phyloP scores from a whole-genome alignment of 2,113 vertebrate genomes.

The Lanius collurio region DNA sequence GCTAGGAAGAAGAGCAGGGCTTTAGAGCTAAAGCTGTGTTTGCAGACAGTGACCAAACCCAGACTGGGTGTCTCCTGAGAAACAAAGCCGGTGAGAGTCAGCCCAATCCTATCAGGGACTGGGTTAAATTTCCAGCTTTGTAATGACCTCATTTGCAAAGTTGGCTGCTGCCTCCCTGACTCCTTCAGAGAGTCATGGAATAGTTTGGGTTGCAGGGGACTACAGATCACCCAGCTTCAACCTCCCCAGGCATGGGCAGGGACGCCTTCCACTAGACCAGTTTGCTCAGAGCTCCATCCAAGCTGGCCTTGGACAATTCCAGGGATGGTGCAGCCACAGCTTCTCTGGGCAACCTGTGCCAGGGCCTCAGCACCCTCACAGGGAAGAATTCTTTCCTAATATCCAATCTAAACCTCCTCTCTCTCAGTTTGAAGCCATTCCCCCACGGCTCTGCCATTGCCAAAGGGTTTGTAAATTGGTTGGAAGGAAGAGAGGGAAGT shows the following conservation, averaged over 20 bases:
- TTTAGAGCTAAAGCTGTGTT: background rate
- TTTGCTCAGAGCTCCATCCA: background rate
- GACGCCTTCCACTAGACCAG: background rate
- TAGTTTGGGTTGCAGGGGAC: background rate
- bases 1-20: background rate
- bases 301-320: fast-evolving
- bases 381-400: fast-evolving
- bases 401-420: background rate
- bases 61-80: background rate
- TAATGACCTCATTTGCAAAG: background rate
- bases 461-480: background rate
- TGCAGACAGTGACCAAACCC: background rate
- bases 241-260: background rate
- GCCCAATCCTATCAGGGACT: background rate
- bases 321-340: background rate
- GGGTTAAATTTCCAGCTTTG: background rate
- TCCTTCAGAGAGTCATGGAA: background rate
- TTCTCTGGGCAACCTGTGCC: background rate
- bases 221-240: fast-evolving
- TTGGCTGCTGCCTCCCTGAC: background rate
- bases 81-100: background rate
- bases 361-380: background rate
- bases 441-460: background rate
- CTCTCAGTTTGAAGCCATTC: background rate
- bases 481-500: background rate